Conservation (phyloP, 2,888 invertebrate genomes). For the Brachypterus glaber region DNA sequence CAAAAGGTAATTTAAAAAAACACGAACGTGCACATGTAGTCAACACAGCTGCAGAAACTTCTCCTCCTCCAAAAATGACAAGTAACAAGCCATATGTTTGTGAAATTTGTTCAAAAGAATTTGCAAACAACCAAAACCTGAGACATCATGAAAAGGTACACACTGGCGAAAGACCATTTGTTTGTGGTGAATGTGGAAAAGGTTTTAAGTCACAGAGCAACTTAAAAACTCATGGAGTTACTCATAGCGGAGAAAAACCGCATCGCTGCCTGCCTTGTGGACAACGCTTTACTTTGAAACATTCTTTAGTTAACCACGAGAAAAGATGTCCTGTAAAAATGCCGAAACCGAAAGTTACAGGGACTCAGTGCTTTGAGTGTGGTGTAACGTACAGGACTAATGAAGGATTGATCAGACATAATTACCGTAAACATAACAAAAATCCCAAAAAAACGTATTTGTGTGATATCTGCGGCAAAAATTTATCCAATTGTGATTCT, state of each 20-base stretch:
- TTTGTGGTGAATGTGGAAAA: too few relatives aligned
- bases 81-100: neutral
- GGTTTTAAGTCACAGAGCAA: too few relatives aligned
- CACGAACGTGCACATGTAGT: constrained; percentile 14
- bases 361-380: neutral
- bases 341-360: neutral
- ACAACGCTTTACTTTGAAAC: too few relatives aligned
- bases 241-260: constrained; percentile 20
- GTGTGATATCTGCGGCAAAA: constrained; percentile 51
- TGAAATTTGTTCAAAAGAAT: constrained; percentile 2
- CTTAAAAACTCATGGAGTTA: neutral
- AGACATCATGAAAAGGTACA: too few relatives aligned
- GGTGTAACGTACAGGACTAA: constrained; percentile 23
- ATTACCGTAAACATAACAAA: constrained; percentile 40
- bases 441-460: constrained; percentile 35
- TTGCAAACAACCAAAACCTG: constrained; percentile 18
- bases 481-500: constrained; percentile 43
- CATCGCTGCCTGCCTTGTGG: constrained; percentile 2
- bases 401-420: constrained; percentile 32
- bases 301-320: too few relatives aligned
- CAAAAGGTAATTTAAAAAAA: constrained; percentile 16
- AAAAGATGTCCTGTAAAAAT: too few relatives aligned
- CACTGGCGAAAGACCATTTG: too few relatives aligned
- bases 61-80: too few relatives aligned
- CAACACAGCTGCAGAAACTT: constrained; percentile 17